Conservation (phyloP, 1,140 invertebrate genomes). For the Propsilocerus akamusi region DNA sequence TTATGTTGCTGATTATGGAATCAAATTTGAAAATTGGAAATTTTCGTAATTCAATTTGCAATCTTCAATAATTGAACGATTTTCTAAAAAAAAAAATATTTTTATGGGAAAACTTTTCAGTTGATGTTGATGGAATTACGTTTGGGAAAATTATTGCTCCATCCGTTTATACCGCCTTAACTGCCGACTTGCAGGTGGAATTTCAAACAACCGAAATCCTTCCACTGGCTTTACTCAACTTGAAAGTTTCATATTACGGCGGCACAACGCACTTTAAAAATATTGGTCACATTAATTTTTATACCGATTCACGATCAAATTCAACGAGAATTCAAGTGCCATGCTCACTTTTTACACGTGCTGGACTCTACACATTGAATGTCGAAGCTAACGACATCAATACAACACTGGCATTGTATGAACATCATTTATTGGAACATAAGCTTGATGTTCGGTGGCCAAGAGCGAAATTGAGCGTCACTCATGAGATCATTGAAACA, state of each 20-base stretch:
- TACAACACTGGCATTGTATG: background rate
- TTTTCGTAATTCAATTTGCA: no score
- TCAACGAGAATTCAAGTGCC: conserved; percentile 21
- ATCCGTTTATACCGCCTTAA: conserved; percentile 36
- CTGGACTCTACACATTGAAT: conserved; percentile 21
- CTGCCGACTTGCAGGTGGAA: conserved; percentile 38
- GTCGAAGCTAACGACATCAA: conserved; percentile 12
- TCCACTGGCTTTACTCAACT: background rate
- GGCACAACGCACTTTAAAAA: conserved; percentile 17
- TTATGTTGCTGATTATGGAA: no score
- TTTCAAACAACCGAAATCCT: conserved; percentile 11
- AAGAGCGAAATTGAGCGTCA: conserved; percentile 42
- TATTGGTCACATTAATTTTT: conserved; percentile 12
- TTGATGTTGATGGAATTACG: conserved; percentile 23
- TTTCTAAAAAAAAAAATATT: no score
- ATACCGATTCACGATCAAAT: conserved; percentile 18
- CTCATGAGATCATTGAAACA: conserved; percentile 52
- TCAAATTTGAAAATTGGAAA: no score
- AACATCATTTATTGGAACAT: background rate
- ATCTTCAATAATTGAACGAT: no score
- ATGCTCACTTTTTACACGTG: conserved; percentile 18
- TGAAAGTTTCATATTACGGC: background rate
- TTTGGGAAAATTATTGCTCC: conserved; percentile 25
- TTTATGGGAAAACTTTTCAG: no score
- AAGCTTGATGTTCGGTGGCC: conserved; percentile 59